Evolutionary conservation across 2,797 vertebrate genomes (phyloP), one percentile per base, ranked within the genome.

Genomic region (Galagoides demidoff): DNA sequence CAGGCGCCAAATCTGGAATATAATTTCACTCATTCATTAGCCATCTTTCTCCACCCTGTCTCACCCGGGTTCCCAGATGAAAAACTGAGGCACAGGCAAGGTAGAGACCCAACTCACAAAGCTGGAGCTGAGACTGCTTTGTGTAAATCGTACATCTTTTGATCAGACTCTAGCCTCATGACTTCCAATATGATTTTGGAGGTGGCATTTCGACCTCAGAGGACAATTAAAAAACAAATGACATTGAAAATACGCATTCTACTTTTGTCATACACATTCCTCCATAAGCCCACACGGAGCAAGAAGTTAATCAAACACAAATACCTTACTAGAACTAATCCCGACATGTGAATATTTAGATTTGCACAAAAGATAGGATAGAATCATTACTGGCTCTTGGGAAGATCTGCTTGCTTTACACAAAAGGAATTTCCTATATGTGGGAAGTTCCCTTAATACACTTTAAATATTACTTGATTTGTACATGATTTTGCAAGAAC

Each of bases 401-500:
- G 78, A 94, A 92, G 55, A 70, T 3, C 78, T 49, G 83, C 87
- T 52, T 52, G 34, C 59, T 95, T 93, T 89, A 85, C n/a, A 59
- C 9, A 68, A 64, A 63, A 20, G 81, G 57, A 84, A 81, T 87
- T 83, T 83, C 57, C n/a, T 93, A 78, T 39, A 78, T 25, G 34
- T 89, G 55, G 74, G 31, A 85, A 90, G 82, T 89, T 86, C 12
- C 66, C 55, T 43, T n/a, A 52, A 31, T 31, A 14, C 55, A 34
- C 59, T 90, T 95, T 68, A 96, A 91, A 63, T 87, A 77, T 77
- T 76, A 63, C 3, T 73, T 81, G 49, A 90, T 49, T 37, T 76
- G 34, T 61, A 64, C 0, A 74, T 6, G 93, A 17, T 27, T 79
- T 85, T 92, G n/a, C 59, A 84, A 90, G 29, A 90, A 9, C 9